Base-by-base conservation (phyloP, 1,140 invertebrate species). In the Charaxes varanes region DNA sequence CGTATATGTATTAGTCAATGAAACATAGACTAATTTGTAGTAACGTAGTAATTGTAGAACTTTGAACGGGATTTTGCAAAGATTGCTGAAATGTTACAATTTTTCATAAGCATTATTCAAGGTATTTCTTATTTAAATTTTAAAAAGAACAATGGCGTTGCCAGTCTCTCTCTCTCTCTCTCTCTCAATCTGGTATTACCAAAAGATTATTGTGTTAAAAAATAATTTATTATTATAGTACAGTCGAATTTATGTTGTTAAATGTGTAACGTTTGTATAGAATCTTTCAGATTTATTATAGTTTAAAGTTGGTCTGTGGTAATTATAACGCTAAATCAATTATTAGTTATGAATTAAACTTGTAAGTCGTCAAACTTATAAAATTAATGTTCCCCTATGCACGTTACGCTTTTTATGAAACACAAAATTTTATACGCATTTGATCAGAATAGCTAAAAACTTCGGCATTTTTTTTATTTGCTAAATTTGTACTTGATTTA, bases 11-110 rank as follows among this genome's bases (percentile, higher is more conserved):
- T 52, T 55, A 61, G 49, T 52, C 30, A 38, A 54, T 53, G 49
- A 53, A 38, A 38, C 33, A 49, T 66, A 66, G 59, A 36, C 44
- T 60, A 49, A 55, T 54, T 53, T 41, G 52, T 67, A 67, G 64
- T 19, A 35, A 32, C 19, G 56, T 67, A 70, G 66, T 49, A 28
- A 47, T 47, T 35, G 44, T 66, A 66, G 57, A 27, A 22, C 40
- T 44, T 36, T 41, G 41, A 32, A 40, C n/a, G 36, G 26, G 13
- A 34, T 43, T 42, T 38, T 31, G 35, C 26, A 32, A 34, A 49
- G 43, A 30, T 53, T 41, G 45, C 48, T 43, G 15, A 13, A 44
- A 43, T 13, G 2, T 17, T 41, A 22, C 3, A 10, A 11, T 10
- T 26, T 12, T 27, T 27, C 11, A 3, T 28, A 28, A 15, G 3